A percentile compares a stretch with the other conserved stretches of the same genome.
Evolutionary conservation across 2,888 invertebrate genomes (phyloP).

Genomic region (Orthosia cruda): DNA sequence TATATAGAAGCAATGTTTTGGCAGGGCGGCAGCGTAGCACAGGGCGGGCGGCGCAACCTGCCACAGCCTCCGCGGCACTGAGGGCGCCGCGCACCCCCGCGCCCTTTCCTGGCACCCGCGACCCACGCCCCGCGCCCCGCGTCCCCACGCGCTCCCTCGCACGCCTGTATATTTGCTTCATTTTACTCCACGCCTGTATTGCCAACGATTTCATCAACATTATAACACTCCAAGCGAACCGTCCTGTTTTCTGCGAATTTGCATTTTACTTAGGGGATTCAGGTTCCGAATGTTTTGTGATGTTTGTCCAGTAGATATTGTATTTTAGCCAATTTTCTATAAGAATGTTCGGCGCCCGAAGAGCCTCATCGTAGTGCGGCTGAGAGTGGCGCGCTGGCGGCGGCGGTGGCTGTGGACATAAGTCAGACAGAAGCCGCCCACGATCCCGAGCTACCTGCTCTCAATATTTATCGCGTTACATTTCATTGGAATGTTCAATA

Average conservation of each 20-base stretch:
- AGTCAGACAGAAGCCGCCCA: conserved; percentile 67
- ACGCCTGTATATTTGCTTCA: conserved; percentile 86
- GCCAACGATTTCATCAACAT: conserved; percentile 84
- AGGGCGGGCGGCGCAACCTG: conserved; percentile 85
- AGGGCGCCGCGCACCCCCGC: conserved; percentile 74
- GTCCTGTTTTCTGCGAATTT: conserved; percentile 69
- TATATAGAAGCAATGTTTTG: conserved; percentile 80
- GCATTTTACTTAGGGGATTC: conserved; percentile 58
- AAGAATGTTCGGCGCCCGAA: not conserved
- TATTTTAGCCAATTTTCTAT: conserved; percentile 8
- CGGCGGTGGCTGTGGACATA: conserved; percentile 73
- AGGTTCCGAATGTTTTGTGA: conserved; percentile 15
- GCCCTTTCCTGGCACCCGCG: conserved; percentile 62
- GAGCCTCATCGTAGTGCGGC: conserved; percentile 35
- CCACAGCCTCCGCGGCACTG: conserved; percentile 92
- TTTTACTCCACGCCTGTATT: conserved; percentile 85
- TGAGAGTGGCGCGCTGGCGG: conserved; percentile 65
- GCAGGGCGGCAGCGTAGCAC: conserved; percentile 73
- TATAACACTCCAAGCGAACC: conserved; percentile 72
- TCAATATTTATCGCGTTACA: conserved; percentile 75
- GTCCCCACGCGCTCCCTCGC: conserved; percentile 75
- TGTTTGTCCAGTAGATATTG: conserved; percentile 8
- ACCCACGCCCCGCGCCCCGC: conserved; percentile 64
- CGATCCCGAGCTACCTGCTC: conserved; percentile 67
- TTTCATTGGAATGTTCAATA: conserved; percentile 77